phyloP scores from a whole-genome alignment of 2,888 invertebrate genomes.

The Diaphora mendica region DNA sequence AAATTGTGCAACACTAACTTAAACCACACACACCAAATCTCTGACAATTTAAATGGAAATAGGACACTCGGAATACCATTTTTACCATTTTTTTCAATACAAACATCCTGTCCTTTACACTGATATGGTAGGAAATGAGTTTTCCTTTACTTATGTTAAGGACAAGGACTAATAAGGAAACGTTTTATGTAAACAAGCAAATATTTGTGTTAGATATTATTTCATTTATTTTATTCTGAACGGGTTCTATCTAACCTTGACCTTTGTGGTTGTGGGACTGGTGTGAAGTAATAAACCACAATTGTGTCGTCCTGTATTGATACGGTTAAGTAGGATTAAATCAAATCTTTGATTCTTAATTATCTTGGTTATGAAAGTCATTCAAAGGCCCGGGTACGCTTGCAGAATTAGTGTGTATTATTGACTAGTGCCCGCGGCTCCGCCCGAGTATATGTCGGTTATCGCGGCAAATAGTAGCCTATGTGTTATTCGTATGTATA shows the following conservation, averaged over 20 bases:
- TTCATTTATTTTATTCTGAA: constrained; percentile 17
- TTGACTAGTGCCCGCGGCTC: no score
- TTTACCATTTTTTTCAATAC: no score
- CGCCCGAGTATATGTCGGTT: no score
- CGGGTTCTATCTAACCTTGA: constrained; percentile 48
- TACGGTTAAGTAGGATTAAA: constrained; percentile 6
- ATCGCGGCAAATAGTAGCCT: no score
- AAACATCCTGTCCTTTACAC: constrained; percentile 66
- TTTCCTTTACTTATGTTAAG: constrained; percentile 58
- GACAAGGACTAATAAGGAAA: constrained; percentile 35
- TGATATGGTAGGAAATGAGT: constrained; percentile 65
- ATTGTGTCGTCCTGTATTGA: constrained; percentile 25
- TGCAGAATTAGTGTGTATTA: no score
- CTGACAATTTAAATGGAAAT: no score
- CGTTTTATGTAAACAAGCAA: constrained; percentile 1
- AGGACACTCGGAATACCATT: constrained; percentile 5
- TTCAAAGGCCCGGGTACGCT: not conserved
- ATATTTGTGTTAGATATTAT: constrained; percentile 3
- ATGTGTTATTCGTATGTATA: no score
- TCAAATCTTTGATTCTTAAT: not conserved
- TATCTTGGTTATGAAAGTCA: not conserved
- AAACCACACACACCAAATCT: no score
- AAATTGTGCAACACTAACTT: constrained; percentile 40
- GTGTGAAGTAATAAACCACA: constrained; percentile 32
- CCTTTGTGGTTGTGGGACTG: constrained; percentile 52